Evolutionary conservation across 2,113 vertebrate species (phyloP).

Genomic region (Leptobrachium ailaonicum): DNA sequence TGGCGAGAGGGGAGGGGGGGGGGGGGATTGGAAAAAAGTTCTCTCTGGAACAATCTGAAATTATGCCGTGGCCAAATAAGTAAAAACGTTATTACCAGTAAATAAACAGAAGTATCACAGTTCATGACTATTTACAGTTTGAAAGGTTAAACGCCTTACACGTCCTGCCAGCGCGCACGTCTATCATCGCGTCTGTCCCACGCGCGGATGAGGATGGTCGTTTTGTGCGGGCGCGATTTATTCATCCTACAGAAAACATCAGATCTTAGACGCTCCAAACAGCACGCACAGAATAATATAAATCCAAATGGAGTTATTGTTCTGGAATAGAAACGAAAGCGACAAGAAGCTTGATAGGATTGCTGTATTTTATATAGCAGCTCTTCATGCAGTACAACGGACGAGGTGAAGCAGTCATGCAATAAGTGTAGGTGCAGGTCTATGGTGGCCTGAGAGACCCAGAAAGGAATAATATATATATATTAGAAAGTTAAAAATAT

Average conservation of each 20-base stretch:
- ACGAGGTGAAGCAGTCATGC: too few relatives aligned
- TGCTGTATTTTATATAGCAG: too few relatives aligned
- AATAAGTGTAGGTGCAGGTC: too few relatives aligned
- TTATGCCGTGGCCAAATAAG: neutral
- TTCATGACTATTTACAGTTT: conserved; percentile 1
- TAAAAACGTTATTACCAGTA: conserved; percentile 3
- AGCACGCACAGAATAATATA: too few relatives aligned
- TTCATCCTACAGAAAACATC: neutral
- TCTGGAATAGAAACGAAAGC: too few relatives aligned
- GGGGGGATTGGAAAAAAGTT: neutral
- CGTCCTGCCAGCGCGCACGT: neutral
- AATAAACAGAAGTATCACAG: neutral
- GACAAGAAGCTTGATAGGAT: too few relatives aligned
- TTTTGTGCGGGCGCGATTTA: neutral
- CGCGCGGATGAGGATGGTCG: neutral
- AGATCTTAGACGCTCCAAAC: too few relatives aligned
- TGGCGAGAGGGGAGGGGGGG: neutral
- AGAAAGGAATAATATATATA: too few relatives aligned
- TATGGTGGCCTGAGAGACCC: too few relatives aligned
- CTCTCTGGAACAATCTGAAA: conserved; percentile 20
- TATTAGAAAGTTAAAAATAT: too few relatives aligned
- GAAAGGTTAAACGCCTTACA: conserved; percentile 5
- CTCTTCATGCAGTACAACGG: too few relatives aligned
- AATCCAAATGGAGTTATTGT: too few relatives aligned
- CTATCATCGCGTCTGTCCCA: neutral